These are phyloP conservation scores for Zaprionus nigranus DNA, from an alignment of 1,140 invertebrate genomes.

Conservation along the genomic window DNA sequence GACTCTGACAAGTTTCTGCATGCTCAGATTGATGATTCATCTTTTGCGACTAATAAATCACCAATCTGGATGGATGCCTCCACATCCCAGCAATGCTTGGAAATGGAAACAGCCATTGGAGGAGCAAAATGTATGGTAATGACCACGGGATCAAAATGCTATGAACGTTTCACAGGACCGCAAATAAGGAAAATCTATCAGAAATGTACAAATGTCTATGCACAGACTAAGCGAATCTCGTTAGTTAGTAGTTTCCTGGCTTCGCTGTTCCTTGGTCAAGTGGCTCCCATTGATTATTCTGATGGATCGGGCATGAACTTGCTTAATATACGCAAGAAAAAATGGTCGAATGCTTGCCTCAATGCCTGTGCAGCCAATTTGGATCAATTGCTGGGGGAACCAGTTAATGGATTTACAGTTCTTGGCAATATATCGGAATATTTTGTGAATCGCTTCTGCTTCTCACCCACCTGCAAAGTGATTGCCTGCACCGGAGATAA, in stretches of 20 bases:
- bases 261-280: constrained; percentile 94
- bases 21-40: constrained; percentile 90
- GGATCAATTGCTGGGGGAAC: constrained; percentile 88
- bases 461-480: constrained; percentile 91
- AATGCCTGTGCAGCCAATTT: constrained; percentile 90
- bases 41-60: constrained; percentile 92
- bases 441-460: constrained; percentile 93
- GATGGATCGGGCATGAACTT: constrained; percentile 99
- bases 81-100: constrained; percentile 91
- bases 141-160: constrained; percentile 96
- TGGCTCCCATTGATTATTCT: constrained; percentile 95
- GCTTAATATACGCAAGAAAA: constrained; percentile 92
- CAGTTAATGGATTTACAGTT: constrained; percentile 89
- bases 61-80: constrained; percentile 99
- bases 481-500: constrained; percentile 98
- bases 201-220: constrained; percentile 90
- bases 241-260: constrained; percentile 96
- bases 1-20: constrained; percentile 92
- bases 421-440: constrained; percentile 91
- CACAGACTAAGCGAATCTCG: constrained; percentile 95
- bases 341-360: constrained; percentile 91
- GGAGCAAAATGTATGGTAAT: constrained; percentile 92
- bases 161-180: constrained; percentile 96
- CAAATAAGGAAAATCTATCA: constrained; percentile 96
- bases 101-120: constrained; percentile 92